Base-by-base conservation (phyloP, 1,140 invertebrate species). In the Brachionus rotundiformis region DNA sequence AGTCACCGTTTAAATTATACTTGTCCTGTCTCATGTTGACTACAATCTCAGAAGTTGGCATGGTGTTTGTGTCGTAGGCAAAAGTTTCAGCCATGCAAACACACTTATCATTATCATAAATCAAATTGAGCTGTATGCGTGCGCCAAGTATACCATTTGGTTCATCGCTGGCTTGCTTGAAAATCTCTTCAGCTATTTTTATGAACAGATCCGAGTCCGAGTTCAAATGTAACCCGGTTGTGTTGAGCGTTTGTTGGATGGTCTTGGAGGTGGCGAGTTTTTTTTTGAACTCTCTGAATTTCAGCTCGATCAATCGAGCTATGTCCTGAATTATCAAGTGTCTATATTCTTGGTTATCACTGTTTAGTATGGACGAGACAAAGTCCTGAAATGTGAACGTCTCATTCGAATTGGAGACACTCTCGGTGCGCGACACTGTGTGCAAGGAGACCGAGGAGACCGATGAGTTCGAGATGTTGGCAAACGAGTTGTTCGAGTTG, bases 301-400 rank as follows among this genome's bases (percentile, higher is more conserved):
- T 79, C 11, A 79, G 76, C 47, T 79, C 76, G n/a, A 79, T 79
- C 23, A 79, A 41, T 4, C 76, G 44, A 39, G 76, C 76, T 29
- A 79, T 79, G 47, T 79, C 76, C 25, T 79, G 76, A 16, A 79
- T 33, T 0, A 79, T 54, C 33, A 79, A 63, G 11, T 27, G 16
- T 6, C 16, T 16, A 13, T 63, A 59, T 19, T 79, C 47, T 49
- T 79, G 49, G n/a, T 79, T 63, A 4, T 79, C 76, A 23, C 33
- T 59, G 27, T 61, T 79, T 31, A 79, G 11, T 19, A 79, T 54
- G 11, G 47, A 59, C 44, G 76, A 79, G n/a, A 79, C 76, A 79
- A 79, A 79, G 29, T 79, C 76, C 33, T 79, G 76, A 79, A 79
- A 79, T 3, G 76, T 59, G 47, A 36, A 79, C 16, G 76, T 13